Evolutionary conservation across 2,113 vertebrate species (phyloP).

Genomic region (Megaceryle torquata): DNA sequence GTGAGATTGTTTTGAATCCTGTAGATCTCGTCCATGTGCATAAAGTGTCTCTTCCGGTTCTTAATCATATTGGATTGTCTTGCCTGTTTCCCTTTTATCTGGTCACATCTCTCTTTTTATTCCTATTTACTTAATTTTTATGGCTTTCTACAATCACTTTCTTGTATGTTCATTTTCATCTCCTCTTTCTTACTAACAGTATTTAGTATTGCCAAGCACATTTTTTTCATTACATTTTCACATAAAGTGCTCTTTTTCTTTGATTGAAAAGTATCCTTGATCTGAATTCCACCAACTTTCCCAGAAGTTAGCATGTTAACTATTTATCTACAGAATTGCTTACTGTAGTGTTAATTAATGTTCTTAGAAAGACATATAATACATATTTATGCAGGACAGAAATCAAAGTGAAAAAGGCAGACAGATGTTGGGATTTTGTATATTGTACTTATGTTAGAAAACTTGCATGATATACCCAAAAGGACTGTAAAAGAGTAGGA

Average conservation of each 20-base stretch:
- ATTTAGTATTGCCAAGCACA: neutral
- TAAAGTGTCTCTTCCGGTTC: neutral
- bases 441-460: neutral
- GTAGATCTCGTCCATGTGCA: neutral
- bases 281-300: neutral
- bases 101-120: neutral
- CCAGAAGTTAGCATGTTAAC: neutral
- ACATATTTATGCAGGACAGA: neutral
- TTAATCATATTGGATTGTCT: neutral
- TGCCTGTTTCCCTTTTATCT: neutral
- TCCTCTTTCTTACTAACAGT: neutral
- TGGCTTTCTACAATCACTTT: neutral
- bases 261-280: neutral
- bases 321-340: neutral
- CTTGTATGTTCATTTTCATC: neutral
- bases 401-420: neutral
- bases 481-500: neutral
- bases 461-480: neutral
- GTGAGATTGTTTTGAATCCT: neutral
- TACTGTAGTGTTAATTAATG: neutral
- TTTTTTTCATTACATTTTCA: neutral
- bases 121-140: neutral
- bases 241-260: neutral
- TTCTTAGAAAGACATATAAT: neutral
- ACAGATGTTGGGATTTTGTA: neutral